phyloP scores from a whole-genome alignment of 2,797 vertebrate species.

The Pangasius macronema region DNA sequence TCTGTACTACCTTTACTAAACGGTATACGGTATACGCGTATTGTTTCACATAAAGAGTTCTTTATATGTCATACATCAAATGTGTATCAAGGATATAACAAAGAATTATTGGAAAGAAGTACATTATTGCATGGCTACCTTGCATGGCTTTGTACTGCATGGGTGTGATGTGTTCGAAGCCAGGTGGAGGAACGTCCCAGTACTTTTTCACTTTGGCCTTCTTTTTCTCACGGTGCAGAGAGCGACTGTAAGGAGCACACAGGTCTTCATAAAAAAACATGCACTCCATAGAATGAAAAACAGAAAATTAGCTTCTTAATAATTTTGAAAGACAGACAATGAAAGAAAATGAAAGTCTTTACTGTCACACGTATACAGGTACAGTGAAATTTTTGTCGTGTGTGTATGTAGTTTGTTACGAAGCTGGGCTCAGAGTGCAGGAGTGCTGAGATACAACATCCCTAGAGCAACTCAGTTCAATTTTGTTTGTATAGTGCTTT shows the following conservation, averaged over 20 bases:
- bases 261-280: background rate
- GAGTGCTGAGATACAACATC: background rate
- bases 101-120: background rate
- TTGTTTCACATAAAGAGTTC: background rate
- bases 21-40: background rate
- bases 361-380: background rate
- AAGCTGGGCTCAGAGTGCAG: background rate
- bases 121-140: constrained; percentile 67
- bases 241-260: constrained; percentile 71
- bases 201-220: constrained; percentile 89
- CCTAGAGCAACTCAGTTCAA: background rate
- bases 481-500: background rate
- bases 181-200: constrained; percentile 82
- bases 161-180: constrained; percentile 84
- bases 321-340: background rate
- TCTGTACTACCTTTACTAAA: background rate
- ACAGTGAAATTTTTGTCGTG: background rate
- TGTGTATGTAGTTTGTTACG: background rate
- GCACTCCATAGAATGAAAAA: background rate
- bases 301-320: background rate
- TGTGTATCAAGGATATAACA: background rate
- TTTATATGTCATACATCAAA: background rate
- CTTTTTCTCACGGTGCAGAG: constrained; percentile 90
- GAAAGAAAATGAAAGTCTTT: background rate
- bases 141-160: constrained; percentile 87